Conservation (phyloP, 2,797 vertebrate species). For the Pterois miles region DNA sequence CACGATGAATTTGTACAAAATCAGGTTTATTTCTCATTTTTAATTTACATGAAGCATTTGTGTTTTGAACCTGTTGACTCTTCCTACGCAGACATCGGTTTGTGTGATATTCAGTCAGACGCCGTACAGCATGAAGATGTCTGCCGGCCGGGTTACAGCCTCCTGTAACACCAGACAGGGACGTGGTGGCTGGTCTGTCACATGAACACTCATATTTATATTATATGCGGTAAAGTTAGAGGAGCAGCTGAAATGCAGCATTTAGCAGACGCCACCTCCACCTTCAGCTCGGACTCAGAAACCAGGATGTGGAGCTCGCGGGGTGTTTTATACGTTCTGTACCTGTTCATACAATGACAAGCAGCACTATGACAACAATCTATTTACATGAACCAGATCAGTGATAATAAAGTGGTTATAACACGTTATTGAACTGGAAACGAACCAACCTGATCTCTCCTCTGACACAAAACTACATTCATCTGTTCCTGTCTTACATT, state of each 20-base stretch:
- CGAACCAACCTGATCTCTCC: neutral
- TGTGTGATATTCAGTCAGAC: constrained; percentile 23
- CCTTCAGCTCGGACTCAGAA: neutral
- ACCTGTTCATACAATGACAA: neutral
- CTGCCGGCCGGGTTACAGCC: too few species aligned
- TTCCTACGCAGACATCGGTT: too few species aligned
- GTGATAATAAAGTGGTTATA: neutral
- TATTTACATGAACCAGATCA: neutral
- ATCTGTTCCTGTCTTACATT: neutral
- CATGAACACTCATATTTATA: too few species aligned
- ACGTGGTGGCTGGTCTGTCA: neutral
- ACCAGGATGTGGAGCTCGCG: neutral
- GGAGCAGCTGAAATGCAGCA: too few species aligned
- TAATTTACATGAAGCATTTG: neutral
- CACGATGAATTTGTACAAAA: neutral
- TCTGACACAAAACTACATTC: neutral
- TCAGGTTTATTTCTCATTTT: neutral
- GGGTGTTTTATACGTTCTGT: neutral
- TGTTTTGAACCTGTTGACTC: too few species aligned
- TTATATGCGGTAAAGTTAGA: too few species aligned
- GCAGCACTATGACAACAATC: neutral
- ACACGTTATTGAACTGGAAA: neutral
- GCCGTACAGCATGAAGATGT: neutral
- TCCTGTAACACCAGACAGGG: neutral
- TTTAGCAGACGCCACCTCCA: neutral